phyloP scores from a whole-genome alignment of 2,797 vertebrate genomes.

The Alfaro cultratus region DNA sequence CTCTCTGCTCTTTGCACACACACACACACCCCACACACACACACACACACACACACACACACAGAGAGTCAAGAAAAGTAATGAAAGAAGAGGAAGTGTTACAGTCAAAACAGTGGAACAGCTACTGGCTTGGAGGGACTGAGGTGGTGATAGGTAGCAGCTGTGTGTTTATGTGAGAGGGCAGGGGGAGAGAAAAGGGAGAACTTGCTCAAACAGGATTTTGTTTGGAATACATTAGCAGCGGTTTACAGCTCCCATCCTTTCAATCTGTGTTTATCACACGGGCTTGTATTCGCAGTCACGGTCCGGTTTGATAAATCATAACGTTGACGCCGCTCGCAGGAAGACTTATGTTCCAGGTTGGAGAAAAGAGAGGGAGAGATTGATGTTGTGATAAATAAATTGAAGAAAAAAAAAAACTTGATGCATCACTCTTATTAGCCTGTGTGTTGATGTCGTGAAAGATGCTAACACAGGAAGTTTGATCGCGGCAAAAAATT shows the following conservation, averaged over 20 bases:
- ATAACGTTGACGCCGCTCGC: constrained; percentile 55
- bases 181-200: constrained; percentile 11
- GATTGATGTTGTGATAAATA: constrained; percentile 74
- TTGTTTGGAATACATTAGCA: constrained; percentile 78
- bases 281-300: constrained; percentile 73
- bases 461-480: constrained; percentile 60
- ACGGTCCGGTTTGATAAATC: constrained; percentile 78
- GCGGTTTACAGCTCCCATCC: constrained; percentile 75
- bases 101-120: constrained; percentile 80
- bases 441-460: constrained; percentile 74
- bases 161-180: constrained; percentile 58
- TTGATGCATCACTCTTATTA: constrained; percentile 65
- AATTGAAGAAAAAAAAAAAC: constrained; percentile 24
- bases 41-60: constrained; percentile 19
- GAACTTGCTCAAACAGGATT: constrained; percentile 74
- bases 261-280: constrained; percentile 75
- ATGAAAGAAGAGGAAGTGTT: constrained; percentile 80
- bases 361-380: constrained; percentile 60
- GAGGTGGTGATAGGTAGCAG: constrained; percentile 81
- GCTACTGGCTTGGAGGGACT: constrained; percentile 75
- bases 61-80: constrained; percentile 55
- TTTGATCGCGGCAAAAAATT: constrained; percentile 76
- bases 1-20: constrained; percentile 45
- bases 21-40: constrained; percentile 4
- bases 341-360: constrained; percentile 70